A percentile compares a stretch with the other conserved stretches of the same genome.
Conservation (phyloP, 1,140 invertebrate genomes). For the Trichonephila clavata region DNA sequence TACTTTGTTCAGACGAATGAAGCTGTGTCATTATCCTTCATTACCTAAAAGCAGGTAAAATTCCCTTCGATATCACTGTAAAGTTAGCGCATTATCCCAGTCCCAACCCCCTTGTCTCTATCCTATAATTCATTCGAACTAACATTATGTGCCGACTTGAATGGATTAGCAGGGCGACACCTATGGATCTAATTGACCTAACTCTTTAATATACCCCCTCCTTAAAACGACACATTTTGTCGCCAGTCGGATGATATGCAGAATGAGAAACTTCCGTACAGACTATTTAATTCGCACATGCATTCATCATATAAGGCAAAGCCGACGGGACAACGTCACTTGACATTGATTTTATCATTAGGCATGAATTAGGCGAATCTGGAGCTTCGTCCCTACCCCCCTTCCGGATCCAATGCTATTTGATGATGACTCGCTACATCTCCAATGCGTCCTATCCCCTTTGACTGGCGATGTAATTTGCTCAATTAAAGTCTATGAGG, state of each 20-base stretch:
- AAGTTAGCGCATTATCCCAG: neutral
- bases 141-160: neutral
- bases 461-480: conserved; percentile 74
- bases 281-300: conserved; percentile 69
- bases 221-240: conserved; percentile 65
- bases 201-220: conserved; percentile 58
- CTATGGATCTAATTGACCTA: conserved; percentile 70
- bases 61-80: neutral
- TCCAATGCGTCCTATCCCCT: conserved; percentile 50
- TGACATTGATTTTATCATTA: conserved; percentile 76
- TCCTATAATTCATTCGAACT: conserved; percentile 1
- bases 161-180: conserved; percentile 52
- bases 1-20: neutral
- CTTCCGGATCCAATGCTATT: conserved; percentile 39
- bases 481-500: conserved; percentile 75
- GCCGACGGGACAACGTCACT: conserved; percentile 43
- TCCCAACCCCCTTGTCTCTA: neutral
- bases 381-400: neutral
- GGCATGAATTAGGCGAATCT: conserved; percentile 74
- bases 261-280: conserved; percentile 31
- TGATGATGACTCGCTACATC: conserved; percentile 67
- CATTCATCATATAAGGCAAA: conserved; percentile 62
- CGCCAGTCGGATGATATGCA: neutral
- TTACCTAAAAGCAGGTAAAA: conserved; percentile 51
- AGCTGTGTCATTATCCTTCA: conserved; percentile 37